Evolutionary conservation across 2,797 vertebrate genomes (phyloP), one percentile per base, ranked within the genome.

Genomic region (Sparidentex hasta): DNA sequence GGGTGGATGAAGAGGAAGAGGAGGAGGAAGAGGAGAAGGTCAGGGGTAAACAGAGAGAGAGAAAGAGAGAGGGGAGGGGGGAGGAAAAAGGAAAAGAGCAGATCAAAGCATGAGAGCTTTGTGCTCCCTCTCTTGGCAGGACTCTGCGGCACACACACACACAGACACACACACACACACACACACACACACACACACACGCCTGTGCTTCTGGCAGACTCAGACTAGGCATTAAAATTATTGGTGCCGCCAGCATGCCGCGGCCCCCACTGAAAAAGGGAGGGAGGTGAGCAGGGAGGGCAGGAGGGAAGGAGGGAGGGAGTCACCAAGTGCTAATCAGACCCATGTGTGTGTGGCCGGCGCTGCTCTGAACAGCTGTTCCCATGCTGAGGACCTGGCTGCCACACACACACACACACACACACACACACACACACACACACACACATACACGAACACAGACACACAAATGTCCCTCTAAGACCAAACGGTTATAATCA

Each of bases 311-410:
- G 71, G 83, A 86, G 84, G 71, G 78, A 83, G 79, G 84, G 92
- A 93, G 91, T 95, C 94, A 93, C 88, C 88, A 93, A 94, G 92
- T 93, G 90, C 92, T 95, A 96, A 96, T 94, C 93, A 96, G 93
- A 92, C 84, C 93, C 94, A 94, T 94, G 93, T 95, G 95, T 94
- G 91, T 93, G 93, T 93, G 91, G 92, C 91, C 87, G 71, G 84
- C 21, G 16, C 86, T 85, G 75, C 88, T 92, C 80, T 33, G 78
- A 94, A 94, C 95, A 95, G 94, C 94, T 95, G 95, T 92, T 94
- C 87, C 83, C 90, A 90, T 84, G 83, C 81, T 90, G 90, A 90
- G 90, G 85, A 89, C 47, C 87, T 67, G 70, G 84, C 77, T 66
- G 44, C 78, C 85, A 76, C 87, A 88, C 85, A 88, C 82, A 74